A percentile compares a stretch with the other conserved stretches of the same genome.
Evolutionary conservation across 2,888 invertebrate species (phyloP).

Genomic region (Mesorhabditis spiculigera): DNA sequence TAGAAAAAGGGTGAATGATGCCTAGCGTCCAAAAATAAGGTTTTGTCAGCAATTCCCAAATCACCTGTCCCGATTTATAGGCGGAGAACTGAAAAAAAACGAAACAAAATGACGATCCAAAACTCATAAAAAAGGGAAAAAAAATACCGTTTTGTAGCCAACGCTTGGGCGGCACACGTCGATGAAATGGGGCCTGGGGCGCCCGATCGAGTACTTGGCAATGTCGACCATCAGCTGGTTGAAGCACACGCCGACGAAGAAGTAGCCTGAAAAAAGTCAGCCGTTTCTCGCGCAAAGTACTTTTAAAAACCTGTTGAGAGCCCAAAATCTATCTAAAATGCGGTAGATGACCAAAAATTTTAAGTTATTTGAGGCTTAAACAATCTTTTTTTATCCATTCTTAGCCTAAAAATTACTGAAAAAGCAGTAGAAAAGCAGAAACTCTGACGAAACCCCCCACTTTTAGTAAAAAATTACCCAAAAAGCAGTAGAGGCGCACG

Average conservation of each 20-base stretch:
- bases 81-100: not conserved
- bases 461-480: conserved; percentile 23
- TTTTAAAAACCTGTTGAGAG: too few species aligned
- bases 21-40: not conserved
- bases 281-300: not conserved
- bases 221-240: conserved; percentile 73
- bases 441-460: not conserved
- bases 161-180: conserved; percentile 75
- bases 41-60: not conserved
- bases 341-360: too few species aligned
- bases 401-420: too few species aligned
- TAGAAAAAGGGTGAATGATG: too few species aligned
- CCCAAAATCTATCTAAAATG: too few species aligned
- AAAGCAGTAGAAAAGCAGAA: too few species aligned
- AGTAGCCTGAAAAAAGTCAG: conserved; percentile 45
- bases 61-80: not conserved
- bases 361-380: too few species aligned
- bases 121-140: not conserved
- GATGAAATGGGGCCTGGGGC: conserved; percentile 89
- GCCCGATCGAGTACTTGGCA: conserved; percentile 86
- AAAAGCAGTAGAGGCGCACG: conserved; percentile 54
- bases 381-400: too few species aligned
- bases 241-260: conserved; percentile 57
- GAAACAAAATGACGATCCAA: not conserved
- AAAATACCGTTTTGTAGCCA: conserved; percentile 31